Base-by-base conservation (phyloP, 2,888 invertebrate genomes). In the Cephonodes hylas region DNA sequence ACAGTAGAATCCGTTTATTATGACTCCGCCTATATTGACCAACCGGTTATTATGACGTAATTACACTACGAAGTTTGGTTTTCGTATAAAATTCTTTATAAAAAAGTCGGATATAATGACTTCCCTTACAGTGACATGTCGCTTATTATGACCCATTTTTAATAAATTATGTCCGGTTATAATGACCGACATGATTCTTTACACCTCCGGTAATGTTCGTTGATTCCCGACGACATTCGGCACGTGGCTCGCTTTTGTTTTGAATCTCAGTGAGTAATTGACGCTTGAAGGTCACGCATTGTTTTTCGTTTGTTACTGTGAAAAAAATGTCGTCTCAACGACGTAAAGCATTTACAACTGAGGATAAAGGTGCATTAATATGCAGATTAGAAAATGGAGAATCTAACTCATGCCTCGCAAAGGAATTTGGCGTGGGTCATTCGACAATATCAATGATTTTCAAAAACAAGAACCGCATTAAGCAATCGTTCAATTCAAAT, bases 361-460 rank as follows among this genome's bases (percentile, higher is more conserved):
- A 70, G 67, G 69, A 71, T 68, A 72, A 73, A 65, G 58, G 63
- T 45, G 58, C 60, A 42, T 53, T 69, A n/a, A 67, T 71, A 64
- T 66, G 42, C 42, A 62, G 60, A 65, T 66, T 70, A 67, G 62
- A 69, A 64, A 67, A 65, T 61, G 70, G 69, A n/a, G 62, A 66
- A 25, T 58, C 62, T 7, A 73, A 70, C 65, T 58, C 38, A 53
- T 64, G 63, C 18, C 48, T 72, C 23, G 66, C 64, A 64, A 73
- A 69, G 59, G 70, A 66, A 66, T 69, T 22, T 61, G 62, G 63
- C 34, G 65, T 72, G 5, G 63, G 59, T 15, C 67, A 69, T 48
- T 70, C 67, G 1, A 73, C 70, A 42, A 67, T 74, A 61, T 74
- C 71, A 63, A 69, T 69, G 25, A 74, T 76, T 65, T 67, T 68